These are phyloP conservation scores for Jacana jacana DNA, from an alignment of 2,113 vertebrate genomes.

Conservation along the genomic window DNA sequence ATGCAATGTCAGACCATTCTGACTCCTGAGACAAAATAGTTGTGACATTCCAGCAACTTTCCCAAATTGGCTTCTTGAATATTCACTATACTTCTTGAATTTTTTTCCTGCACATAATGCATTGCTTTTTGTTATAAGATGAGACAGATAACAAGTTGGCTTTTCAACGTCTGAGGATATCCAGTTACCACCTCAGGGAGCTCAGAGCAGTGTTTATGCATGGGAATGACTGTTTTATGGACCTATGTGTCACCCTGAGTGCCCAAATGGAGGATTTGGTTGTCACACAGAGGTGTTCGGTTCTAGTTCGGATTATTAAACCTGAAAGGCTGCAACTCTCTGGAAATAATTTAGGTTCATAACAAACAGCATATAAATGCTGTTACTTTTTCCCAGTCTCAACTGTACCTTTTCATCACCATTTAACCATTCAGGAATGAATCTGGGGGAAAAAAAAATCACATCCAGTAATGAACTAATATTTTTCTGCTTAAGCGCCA, in stretches of 20 bases:
- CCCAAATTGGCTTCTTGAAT: background rate
- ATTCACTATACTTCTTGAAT: background rate
- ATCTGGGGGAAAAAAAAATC: background rate
- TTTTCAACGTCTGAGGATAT: constrained; percentile 7
- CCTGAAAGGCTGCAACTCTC: background rate
- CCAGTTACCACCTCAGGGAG: background rate
- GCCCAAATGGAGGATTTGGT: background rate
- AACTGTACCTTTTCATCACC: background rate
- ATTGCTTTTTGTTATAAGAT: background rate
- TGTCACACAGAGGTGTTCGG: background rate
- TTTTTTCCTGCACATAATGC: background rate
- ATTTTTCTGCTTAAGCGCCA: background rate
- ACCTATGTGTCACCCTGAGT: background rate
- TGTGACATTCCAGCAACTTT: background rate
- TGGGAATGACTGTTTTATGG: background rate
- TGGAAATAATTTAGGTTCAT: background rate
- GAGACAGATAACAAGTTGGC: background rate
- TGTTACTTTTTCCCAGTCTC: background rate
- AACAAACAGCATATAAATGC: background rate
- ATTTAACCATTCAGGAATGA: background rate
- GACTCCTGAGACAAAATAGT: background rate
- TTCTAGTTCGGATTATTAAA: constrained; percentile 12
- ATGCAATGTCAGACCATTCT: background rate
- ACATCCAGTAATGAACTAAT: background rate
- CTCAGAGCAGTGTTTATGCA: background rate